phyloP scores from a whole-genome alignment of 1,140 invertebrate species.

The Magallana angulata region DNA sequence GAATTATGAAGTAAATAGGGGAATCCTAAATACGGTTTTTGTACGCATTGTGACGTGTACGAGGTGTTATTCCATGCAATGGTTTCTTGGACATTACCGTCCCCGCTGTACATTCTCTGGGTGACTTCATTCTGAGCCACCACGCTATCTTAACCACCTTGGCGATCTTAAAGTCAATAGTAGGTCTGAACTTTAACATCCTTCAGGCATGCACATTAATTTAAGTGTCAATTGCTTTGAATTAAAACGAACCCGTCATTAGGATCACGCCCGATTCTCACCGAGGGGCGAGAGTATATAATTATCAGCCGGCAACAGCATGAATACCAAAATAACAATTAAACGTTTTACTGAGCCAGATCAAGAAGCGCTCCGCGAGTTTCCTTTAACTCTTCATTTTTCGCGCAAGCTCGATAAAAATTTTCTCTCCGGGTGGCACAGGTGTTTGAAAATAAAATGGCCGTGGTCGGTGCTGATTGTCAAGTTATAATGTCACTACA shows the following conservation, averaged over 20 bases:
- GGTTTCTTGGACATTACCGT: neutral
- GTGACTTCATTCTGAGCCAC: neutral
- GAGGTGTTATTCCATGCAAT: no score
- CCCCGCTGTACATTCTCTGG: neutral
- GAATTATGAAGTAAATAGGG: no score
- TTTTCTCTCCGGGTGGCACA: conserved; percentile 36
- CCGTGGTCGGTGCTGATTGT: neutral
- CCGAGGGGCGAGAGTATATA: conserved; percentile 13
- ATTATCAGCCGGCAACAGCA: conserved; percentile 22
- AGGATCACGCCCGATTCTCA: conserved; percentile 32
- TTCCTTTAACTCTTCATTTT: conserved; percentile 36
- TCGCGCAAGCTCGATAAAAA: conserved; percentile 34
- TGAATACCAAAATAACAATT: conserved; percentile 37
- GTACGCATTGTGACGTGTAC: no score
- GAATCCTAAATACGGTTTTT: no score
- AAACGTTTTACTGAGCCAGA: conserved; percentile 34
- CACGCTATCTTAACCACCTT: neutral
- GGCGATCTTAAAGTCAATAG: conserved; percentile 2
- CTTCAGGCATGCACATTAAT: conserved; percentile 32
- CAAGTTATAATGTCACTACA: conserved; percentile 28
- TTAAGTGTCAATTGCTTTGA: conserved; percentile 33
- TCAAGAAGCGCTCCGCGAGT: conserved; percentile 27
- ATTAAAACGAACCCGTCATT: conserved; percentile 36
- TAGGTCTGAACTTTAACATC: neutral
- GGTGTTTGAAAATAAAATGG: conserved; percentile 36